Conservation (phyloP, 1,140 invertebrate genomes). For the Physella acuta region DNA sequence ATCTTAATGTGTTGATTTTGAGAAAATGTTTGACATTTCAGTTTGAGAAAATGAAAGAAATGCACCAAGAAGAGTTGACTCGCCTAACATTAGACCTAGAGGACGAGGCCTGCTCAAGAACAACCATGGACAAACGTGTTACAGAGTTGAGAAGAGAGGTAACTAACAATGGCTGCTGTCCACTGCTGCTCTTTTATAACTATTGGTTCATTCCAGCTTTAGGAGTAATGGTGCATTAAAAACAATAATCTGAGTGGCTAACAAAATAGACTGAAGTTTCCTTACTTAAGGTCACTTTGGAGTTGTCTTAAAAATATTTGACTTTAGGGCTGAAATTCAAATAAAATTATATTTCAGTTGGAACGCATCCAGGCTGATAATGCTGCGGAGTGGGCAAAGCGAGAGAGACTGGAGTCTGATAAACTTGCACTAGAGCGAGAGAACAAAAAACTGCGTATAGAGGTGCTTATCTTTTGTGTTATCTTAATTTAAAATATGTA, state of each 20-base stretch:
- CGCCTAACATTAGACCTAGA: slow-evolving; percentile 69
- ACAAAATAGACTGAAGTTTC: no score
- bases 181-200: no score
- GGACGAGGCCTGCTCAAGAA: slow-evolving; percentile 72
- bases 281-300: no score
- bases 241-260: no score
- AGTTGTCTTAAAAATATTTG: no score
- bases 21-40: slow-evolving; percentile 26
- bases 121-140: slow-evolving; percentile 72
- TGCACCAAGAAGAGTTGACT: slow-evolving; percentile 72
- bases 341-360: slow-evolving; percentile 68
- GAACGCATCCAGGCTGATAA: slow-evolving; percentile 87
- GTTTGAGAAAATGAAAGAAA: slow-evolving; percentile 55
- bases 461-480: no score
- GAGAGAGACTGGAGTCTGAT: slow-evolving; percentile 86
- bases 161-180: slow-evolving; percentile 24
- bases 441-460: slow-evolving; percentile 82
- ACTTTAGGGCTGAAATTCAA: no score
- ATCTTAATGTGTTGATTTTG: neutral
- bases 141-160: slow-evolving; percentile 73
- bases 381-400: slow-evolving; percentile 87
- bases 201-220: no score
- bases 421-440: slow-evolving; percentile 83
- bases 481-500: no score
- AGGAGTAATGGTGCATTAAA: no score